phyloP scores from a whole-genome alignment of 2,888 invertebrate genomes.

The Hemicrepidius hirtus region DNA sequence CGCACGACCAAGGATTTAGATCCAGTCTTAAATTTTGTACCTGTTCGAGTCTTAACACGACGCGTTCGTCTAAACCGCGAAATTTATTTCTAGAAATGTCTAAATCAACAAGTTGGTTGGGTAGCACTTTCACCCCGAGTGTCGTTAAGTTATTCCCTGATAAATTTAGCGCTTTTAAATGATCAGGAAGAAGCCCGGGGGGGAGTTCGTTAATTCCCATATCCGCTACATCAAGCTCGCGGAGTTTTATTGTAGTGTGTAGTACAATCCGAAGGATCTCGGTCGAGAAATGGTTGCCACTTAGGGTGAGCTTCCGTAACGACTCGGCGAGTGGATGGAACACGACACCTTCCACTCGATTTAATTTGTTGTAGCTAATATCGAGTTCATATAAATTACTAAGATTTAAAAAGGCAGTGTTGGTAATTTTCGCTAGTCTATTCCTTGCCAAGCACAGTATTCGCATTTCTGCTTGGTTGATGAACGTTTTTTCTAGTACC shows the following conservation, averaged over 20 bases:
- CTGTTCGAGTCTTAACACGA: conserved; percentile 76
- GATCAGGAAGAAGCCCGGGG: conserved; percentile 76
- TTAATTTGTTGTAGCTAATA: conserved; percentile 85
- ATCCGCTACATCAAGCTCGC: conserved; percentile 77
- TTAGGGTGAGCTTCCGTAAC: conserved; percentile 79
- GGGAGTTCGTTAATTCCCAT: conserved; percentile 76
- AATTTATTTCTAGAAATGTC: conserved; percentile 86
- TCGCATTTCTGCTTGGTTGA: conserved; percentile 74
- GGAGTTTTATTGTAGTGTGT: conserved; percentile 76
- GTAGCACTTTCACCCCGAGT: conserved; percentile 76
- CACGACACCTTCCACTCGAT: conserved; percentile 78
- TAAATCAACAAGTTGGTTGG: conserved; percentile 77
- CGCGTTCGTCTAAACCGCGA: conserved; percentile 76
- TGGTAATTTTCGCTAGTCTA: conserved; percentile 83
- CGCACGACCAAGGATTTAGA: conserved; percentile 82
- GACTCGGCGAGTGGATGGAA: conserved; percentile 78
- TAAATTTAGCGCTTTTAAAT: conserved; percentile 80
- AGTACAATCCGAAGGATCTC: conserved; percentile 76
- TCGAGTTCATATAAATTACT: conserved; percentile 82
- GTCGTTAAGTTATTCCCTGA: conserved; percentile 81
- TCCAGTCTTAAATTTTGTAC: conserved; percentile 75
- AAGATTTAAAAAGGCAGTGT: conserved; percentile 83
- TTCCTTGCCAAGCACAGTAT: conserved; percentile 81
- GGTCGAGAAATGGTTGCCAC: conserved; percentile 79
- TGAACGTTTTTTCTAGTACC: conserved; percentile 82